These are phyloP conservation scores for Palythoa grandiflora DNA, from an alignment of 92 coral and sea anemone species.

Conservation along the genomic window DNA sequence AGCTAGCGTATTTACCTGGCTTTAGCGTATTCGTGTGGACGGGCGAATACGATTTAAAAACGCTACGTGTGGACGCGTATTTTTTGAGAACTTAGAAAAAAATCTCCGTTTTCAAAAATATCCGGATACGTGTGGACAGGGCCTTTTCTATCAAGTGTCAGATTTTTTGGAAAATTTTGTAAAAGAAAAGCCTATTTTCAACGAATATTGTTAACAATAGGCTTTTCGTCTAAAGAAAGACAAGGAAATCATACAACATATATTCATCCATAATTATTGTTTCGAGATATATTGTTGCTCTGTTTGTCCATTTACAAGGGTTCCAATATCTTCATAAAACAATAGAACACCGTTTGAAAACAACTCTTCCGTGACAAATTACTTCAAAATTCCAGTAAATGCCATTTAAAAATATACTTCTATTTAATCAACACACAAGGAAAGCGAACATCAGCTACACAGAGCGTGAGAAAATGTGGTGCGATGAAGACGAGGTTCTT, in stretches of 20 bases:
- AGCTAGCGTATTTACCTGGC: too few species aligned
- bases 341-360: not conserved
- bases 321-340: constrained; percentile 10
- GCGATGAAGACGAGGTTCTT: not conserved
- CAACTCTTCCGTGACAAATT: constrained; percentile 20
- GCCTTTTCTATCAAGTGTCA: not conserved
- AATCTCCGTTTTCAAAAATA: too few species aligned
- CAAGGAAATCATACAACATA: not conserved
- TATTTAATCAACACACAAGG: not conserved
- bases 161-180: not conserved
- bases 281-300: not conserved
- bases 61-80: too few species aligned
- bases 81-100: too few species aligned
- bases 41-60: too few species aligned
- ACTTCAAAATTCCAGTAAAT: not conserved
- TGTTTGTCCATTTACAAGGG: not conserved
- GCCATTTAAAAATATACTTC: not conserved
- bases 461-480: not conserved
- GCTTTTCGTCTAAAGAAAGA: not conserved
- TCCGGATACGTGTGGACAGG: too few species aligned
- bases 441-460: constrained; percentile 12
- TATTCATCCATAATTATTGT: not conserved
- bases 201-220: not conserved
- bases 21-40: too few species aligned
- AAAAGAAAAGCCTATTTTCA: not conserved